Percentiles rank a stretch among this genome's conserved stretches.
These are phyloP conservation scores for Diplolepis rosae DNA, from an alignment of 2,888 invertebrate species.

Conservation along the genomic window DNA sequence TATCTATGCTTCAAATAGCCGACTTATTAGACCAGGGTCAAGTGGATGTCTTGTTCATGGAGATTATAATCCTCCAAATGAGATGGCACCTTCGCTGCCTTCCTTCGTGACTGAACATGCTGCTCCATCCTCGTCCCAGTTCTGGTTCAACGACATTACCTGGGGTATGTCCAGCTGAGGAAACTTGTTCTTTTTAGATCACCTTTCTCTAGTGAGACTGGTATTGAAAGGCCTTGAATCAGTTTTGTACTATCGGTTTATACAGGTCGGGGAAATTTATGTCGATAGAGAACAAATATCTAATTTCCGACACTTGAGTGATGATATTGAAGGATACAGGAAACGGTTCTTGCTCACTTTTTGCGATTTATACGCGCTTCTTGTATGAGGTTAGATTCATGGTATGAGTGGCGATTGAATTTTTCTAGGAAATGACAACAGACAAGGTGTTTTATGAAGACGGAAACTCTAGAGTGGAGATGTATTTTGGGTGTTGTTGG, in stretches of 20 bases:
- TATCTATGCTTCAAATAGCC: constrained; percentile 60
- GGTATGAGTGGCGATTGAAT: neutral
- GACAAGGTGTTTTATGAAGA: neutral
- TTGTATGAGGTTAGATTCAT: neutral
- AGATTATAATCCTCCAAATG: constrained; percentile 59
- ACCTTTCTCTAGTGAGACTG: neutral
- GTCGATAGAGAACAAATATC: neutral
- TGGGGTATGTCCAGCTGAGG: constrained; percentile 66
- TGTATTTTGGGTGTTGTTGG: neutral
- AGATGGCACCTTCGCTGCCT: constrained; percentile 64
- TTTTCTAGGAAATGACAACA: neutral
- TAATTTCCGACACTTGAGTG: neutral
- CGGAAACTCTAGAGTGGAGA: neutral
- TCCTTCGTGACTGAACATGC: constrained; percentile 69
- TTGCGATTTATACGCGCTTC: neutral
- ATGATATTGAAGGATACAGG: neutral
- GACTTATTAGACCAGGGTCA: constrained; percentile 52
- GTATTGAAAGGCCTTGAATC: neutral
- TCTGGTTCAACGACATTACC: constrained; percentile 71
- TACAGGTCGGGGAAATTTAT: neutral
- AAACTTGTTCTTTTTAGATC: neutral
- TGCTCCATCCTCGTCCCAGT: constrained; percentile 60
- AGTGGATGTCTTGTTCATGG: constrained; percentile 68
- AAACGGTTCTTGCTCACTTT: neutral
- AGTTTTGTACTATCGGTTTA: neutral